Percentiles rank a stretch among this genome's conserved stretches.
Evolutionary conservation across 2,113 vertebrate species (phyloP).

Genomic region (Cyprichromis sp.): DNA sequence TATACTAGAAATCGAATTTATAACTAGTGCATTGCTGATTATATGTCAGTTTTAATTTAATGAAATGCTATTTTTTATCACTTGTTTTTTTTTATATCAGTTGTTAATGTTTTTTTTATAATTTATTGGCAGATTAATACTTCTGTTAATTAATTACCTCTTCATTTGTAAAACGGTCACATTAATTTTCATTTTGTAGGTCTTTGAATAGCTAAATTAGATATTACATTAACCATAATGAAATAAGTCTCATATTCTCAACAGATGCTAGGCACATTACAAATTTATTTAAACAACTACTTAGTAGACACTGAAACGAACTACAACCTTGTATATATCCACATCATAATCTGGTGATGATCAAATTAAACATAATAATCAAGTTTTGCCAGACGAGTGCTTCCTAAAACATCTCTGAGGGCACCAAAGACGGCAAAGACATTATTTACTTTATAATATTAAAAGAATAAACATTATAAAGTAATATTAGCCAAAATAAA

Average conservation of each 20-base stretch:
- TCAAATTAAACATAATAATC: background rate
- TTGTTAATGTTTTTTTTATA: background rate
- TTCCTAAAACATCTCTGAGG: background rate
- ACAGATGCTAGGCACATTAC: background rate
- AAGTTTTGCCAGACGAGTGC: background rate
- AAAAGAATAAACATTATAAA: background rate
- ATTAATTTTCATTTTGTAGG: background rate
- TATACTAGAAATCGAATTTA: background rate
- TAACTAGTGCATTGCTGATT: background rate
- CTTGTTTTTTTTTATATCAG: background rate
- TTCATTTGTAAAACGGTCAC: background rate
- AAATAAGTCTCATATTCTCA: background rate
- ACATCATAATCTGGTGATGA: background rate
- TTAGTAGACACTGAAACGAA: fast-evolving
- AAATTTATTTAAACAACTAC: background rate
- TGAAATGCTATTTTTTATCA: background rate
- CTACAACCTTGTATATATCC: background rate
- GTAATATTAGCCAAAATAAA: background rate
- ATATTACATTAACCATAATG: background rate
- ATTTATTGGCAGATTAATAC: background rate
- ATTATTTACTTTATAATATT: background rate
- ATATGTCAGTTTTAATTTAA: background rate
- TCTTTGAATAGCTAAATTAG: background rate
- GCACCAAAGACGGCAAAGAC: background rate
- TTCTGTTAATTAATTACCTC: background rate